phyloP scores from a whole-genome alignment of 2,113 vertebrate species.

The Felis chaus region DNA sequence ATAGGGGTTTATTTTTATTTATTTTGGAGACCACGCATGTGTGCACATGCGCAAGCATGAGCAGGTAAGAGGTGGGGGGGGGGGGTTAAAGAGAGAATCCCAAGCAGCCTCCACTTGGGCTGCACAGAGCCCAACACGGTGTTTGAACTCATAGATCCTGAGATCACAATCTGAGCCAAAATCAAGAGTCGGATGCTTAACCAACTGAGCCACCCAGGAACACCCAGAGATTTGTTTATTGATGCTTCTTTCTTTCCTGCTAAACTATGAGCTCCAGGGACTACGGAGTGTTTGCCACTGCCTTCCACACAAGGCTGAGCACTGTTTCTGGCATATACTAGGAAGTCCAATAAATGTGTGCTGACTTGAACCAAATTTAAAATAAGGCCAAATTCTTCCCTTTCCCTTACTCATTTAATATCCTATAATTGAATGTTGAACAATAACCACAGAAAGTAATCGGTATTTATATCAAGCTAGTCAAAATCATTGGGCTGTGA shows the following conservation, averaged over 20 bases:
- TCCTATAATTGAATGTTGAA: not conserved
- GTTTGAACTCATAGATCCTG: too few relatives aligned
- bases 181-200: too few relatives aligned
- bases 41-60: too few relatives aligned
- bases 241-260: not conserved
- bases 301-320: not conserved
- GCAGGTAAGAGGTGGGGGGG: too few relatives aligned
- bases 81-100: too few relatives aligned
- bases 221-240: not conserved
- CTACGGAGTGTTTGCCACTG: not conserved
- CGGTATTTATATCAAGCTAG: not conserved
- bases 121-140: too few relatives aligned
- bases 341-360: not conserved
- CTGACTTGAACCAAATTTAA: not conserved
- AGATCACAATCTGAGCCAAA: too few relatives aligned
- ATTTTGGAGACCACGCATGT: too few relatives aligned
- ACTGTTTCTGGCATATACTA: not conserved
- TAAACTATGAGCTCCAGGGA: not conserved
- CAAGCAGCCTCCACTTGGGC: too few relatives aligned
- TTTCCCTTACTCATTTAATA: not conserved
- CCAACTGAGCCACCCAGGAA: too few relatives aligned
- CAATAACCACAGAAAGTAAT: not conserved
- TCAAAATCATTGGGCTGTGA: not conserved
- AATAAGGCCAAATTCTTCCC: not conserved
- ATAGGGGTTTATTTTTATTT: too few relatives aligned